phyloP scores from a whole-genome alignment of 2,888 invertebrate genomes.

The Neoscelio sp. region DNA sequence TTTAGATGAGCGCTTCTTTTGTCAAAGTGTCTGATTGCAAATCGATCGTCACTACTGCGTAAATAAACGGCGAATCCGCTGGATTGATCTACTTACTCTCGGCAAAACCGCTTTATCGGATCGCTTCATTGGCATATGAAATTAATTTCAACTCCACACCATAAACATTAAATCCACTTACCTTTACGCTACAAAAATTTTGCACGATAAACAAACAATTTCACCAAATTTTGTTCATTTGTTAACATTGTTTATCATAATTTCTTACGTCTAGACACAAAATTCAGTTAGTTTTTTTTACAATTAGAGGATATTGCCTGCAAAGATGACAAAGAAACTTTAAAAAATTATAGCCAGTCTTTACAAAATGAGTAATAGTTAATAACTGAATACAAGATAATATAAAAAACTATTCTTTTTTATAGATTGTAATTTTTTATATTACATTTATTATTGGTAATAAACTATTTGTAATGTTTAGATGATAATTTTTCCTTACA shows the following conservation, averaged over 20 bases:
- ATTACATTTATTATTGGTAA: too few species aligned
- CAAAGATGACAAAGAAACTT: too few species aligned
- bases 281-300: too few species aligned
- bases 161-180: conserved; percentile 11
- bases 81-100: conserved; percentile 12
- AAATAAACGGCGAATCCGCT: conserved; percentile 10
- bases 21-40: conserved; percentile 35
- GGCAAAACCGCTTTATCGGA: background rate
- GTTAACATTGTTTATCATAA: background rate
- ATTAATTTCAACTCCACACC: background rate
- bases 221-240: background rate
- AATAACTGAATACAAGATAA: too few species aligned
- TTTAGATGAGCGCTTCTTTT: conserved; percentile 2
- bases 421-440: too few species aligned
- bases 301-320: too few species aligned
- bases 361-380: too few species aligned
- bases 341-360: too few species aligned
- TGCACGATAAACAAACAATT: background rate
- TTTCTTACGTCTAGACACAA: too few species aligned
- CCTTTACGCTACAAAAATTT: background rate
- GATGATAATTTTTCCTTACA: too few species aligned
- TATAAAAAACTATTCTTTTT: too few species aligned
- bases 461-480: too few species aligned
- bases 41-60: conserved; percentile 37
- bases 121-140: conserved; percentile 2